phyloP scores from a whole-genome alignment of 2,797 vertebrate species.

The Mus spretus region DNA sequence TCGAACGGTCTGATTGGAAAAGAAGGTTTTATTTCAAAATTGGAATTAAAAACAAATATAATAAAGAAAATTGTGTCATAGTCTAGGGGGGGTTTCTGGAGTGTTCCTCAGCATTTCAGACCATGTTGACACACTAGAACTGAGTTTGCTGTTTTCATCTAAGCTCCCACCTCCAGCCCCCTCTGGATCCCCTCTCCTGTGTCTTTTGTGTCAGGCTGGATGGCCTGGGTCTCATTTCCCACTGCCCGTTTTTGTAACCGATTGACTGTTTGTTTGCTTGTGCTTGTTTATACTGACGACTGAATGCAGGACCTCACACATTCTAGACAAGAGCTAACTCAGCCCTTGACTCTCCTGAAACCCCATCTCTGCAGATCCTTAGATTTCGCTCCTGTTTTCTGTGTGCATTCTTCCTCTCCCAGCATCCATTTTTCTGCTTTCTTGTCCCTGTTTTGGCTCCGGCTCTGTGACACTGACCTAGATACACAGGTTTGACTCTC shows the following conservation, averaged over 20 bases:
- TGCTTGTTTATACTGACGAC: not conserved
- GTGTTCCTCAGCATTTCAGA: not conserved
- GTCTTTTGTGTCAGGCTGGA: not conserved
- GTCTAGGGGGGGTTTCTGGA: not conserved
- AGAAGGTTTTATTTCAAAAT: constrained; percentile 42
- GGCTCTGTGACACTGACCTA: not conserved
- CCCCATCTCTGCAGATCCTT: not conserved
- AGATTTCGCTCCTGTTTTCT: not conserved
- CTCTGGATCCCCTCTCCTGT: not conserved
- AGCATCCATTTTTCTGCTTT: not conserved
- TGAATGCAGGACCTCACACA: not conserved
- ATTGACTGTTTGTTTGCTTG: not conserved
- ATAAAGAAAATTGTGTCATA: not conserved
- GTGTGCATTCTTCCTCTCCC: not conserved
- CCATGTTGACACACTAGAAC: not conserved
- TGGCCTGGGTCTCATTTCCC: not conserved
- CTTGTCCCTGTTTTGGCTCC: not conserved
- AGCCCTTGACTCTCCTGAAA: not conserved
- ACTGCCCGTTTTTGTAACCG: not conserved
- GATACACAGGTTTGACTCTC: constrained; percentile 11
- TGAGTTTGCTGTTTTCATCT: constrained; percentile 16
- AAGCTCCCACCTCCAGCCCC: no score
- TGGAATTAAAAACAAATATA: constrained; percentile 38
- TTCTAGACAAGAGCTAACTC: not conserved
- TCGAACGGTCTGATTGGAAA: not conserved